Base-by-base conservation (phyloP, 2,888 invertebrate genomes). In the Machimus atricapillus region DNA sequence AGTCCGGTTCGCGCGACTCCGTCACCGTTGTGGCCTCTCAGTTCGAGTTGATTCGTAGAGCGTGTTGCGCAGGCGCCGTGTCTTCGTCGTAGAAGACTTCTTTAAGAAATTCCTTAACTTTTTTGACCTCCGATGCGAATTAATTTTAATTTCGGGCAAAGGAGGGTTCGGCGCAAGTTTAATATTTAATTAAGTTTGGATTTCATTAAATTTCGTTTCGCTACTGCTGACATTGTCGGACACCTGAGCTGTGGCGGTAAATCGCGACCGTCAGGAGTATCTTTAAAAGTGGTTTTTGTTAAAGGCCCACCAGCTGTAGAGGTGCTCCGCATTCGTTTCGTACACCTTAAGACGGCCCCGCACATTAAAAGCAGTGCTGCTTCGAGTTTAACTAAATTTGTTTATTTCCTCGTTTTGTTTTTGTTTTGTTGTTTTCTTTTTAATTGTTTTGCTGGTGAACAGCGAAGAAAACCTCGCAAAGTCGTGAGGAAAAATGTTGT, bases 51-150 rank as follows among this genome's bases (percentile, higher is more conserved):
- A 76, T 83, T 77, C 77, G 85, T 87, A 87, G 52, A 37, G 27
- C 79, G 88, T 87, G 88, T 86, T 86, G 86, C 85, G 87, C 83
- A 88, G 88, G 88, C 88, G 88, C 88, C 87, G 86, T 86, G 46
- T 86, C 34, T 82, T 23, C 27, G 56, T n/a, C 27, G 16, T 58
- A n/a, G 14, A 52, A 56, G 19, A 66, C n/a, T 23, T 66, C 37
- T 83, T 66, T 34, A 34, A 31, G 19, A 40, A 73, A 66, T 73
- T 73, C 40, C 27, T 83, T 58, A 66, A 66, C 66, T 37, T 58
- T 19, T 58, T 23, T 83, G 83, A 83, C 83, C 58, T 40, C 73
- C 58, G 83, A 6, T 34, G 40, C 73, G 43, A 66, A 83, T 83
- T 83, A 73, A 83, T 40, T 78, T 43, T 43, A 1, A 27, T 66